Conservation (phyloP, 1,140 invertebrate species). For the Tetramorium parvispinum region DNA sequence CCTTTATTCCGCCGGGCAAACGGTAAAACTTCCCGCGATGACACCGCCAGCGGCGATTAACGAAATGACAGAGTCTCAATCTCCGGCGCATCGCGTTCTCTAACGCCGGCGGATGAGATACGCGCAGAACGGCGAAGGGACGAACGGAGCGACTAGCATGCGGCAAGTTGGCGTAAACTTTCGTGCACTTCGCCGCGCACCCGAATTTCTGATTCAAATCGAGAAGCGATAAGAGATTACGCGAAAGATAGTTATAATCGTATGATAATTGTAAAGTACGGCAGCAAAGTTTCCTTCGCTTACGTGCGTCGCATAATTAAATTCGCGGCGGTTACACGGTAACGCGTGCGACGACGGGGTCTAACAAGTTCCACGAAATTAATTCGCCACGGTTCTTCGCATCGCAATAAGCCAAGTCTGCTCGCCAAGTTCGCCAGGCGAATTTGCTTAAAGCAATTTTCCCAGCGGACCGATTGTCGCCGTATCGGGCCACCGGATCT, state of each 20-base stretch:
- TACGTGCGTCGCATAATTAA: constrained; percentile 68
- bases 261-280: constrained; percentile 55
- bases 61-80: constrained; percentile 59
- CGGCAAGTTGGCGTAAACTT: neutral
- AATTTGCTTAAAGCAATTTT: constrained; percentile 67
- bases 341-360: constrained; percentile 69
- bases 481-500: constrained; percentile 38
- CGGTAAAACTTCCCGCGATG: constrained; percentile 37
- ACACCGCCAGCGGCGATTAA: constrained; percentile 63
- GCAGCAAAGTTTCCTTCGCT: constrained; percentile 49
- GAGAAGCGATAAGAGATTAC: constrained; percentile 25
- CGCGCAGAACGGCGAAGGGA: neutral
- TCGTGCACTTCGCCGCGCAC: neutral
- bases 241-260: constrained; percentile 52
- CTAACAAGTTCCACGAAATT: constrained; percentile 73
- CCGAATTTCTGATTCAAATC: constrained; percentile 43
- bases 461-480: constrained; percentile 62
- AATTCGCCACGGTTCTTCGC: constrained; percentile 64
- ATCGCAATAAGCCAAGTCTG: constrained; percentile 55
- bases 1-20: constrained; percentile 33
- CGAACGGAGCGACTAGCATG: neutral
- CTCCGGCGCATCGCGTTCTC: neutral
- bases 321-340: constrained; percentile 71
- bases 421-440: constrained; percentile 22
- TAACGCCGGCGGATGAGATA: neutral